Percentiles rank a stretch among this genome's conserved stretches.
Evolutionary conservation across 2,797 vertebrate species (phyloP).

Genomic region (Stomatorhinus walkeri): DNA sequence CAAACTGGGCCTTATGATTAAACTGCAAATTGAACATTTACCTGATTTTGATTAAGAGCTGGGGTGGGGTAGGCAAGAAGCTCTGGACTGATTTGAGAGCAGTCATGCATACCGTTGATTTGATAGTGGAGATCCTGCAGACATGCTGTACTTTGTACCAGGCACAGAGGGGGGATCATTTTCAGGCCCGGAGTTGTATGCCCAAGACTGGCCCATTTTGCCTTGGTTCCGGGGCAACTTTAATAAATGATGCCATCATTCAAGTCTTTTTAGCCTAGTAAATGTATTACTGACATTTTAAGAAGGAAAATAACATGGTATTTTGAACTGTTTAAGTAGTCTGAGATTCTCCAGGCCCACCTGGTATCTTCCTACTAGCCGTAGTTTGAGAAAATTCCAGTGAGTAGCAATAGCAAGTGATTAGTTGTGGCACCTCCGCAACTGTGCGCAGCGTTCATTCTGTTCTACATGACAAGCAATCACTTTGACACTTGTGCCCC

Average conservation of each 20-base stretch:
- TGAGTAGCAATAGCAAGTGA: neutral
- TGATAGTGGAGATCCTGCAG: neutral
- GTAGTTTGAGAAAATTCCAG: neutral
- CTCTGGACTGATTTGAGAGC: neutral
- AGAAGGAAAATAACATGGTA: neutral
- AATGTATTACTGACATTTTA: neutral
- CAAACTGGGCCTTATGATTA: neutral
- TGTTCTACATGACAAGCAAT: neutral
- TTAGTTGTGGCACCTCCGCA: neutral
- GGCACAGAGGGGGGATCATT: neutral
- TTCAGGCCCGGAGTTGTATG: neutral
- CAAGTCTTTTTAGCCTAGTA: neutral
- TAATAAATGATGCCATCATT: neutral
- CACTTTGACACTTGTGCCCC: neutral
- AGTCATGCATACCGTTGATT: neutral
- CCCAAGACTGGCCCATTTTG: neutral
- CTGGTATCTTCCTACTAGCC: neutral
- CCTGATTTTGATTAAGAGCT: neutral
- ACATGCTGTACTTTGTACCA: neutral
- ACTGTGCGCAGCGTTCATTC: neutral
- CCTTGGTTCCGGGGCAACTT: neutral
- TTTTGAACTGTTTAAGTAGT: neutral
- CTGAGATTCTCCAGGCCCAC: neutral
- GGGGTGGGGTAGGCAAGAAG: neutral
- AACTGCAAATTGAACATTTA: neutral